phyloP scores from a whole-genome alignment of 2,797 vertebrate species.

The Trachops cirrhosus region DNA sequence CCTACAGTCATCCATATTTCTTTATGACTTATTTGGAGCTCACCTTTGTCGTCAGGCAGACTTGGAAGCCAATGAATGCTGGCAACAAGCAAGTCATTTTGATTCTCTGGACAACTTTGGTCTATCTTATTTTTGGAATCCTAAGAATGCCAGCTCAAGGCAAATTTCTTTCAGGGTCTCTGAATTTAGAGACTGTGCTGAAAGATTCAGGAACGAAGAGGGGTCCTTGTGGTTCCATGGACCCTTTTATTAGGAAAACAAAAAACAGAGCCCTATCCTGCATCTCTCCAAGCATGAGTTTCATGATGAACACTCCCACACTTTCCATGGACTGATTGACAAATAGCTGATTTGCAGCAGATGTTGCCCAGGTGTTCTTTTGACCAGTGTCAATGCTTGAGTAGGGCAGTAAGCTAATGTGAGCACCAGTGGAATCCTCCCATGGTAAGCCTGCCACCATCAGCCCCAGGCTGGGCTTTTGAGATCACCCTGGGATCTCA shows the following conservation, averaged over 20 bases:
- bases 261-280: too few species aligned
- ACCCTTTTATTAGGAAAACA: neutral
- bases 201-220: neutral
- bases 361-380: neutral
- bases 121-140: neutral
- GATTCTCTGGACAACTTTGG: neutral
- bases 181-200: neutral
- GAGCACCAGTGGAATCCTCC: neutral
- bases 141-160: neutral
- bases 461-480: neutral
- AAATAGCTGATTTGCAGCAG: too few species aligned
- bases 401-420: neutral
- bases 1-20: neutral
- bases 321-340: neutral
- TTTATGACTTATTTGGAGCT: neutral
- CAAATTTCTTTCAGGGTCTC: neutral
- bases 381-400: neutral
- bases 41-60: neutral
- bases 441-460: fast-evolving
- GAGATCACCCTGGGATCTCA: neutral
- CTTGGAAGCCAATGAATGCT: neutral
- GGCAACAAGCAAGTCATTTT: neutral
- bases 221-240: neutral
- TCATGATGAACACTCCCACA: fast-evolving
- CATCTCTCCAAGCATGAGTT: neutral